Conservation (phyloP, 1,140 invertebrate species). For the Tetragnatha versicolor region DNA sequence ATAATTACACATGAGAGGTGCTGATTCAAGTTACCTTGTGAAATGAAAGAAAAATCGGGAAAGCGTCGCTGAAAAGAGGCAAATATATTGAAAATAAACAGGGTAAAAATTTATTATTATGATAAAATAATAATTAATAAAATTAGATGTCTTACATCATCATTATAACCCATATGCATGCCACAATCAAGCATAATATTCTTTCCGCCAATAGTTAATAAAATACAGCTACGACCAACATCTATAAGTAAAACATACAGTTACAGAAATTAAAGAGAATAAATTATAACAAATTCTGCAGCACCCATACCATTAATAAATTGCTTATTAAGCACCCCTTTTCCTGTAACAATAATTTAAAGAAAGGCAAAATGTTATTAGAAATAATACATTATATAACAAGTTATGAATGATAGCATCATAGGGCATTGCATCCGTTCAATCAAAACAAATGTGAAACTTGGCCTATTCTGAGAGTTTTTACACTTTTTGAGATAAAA, state of each 20-base stretch:
- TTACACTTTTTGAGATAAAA: too few species aligned
- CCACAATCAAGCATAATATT: constrained; percentile 99
- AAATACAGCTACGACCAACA: constrained; percentile 97
- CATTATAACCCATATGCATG: constrained; percentile 99
- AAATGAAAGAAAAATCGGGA: constrained; percentile 97
- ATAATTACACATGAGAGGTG: constrained; percentile 99
- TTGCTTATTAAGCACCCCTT: too few species aligned
- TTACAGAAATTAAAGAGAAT: too few species aligned
- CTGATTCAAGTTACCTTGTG: constrained; percentile 84
- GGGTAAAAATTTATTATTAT: background rate
- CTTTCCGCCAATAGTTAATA: constrained; percentile 95
- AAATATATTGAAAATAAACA: constrained; percentile 15
- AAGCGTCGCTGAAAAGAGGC: constrained; percentile 77
- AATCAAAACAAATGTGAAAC: too few species aligned
- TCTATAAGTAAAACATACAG: constrained; percentile 67
- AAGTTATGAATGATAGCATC: too few species aligned
- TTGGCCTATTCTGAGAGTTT: too few species aligned
- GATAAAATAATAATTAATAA: background rate
- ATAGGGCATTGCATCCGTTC: too few species aligned
- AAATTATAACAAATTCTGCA: too few species aligned
- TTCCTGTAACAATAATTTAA: too few species aligned
- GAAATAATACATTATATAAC: too few species aligned
- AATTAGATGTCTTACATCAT: constrained; percentile 72
- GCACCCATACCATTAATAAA: too few species aligned
- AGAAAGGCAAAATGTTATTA: too few species aligned